phyloP scores from a whole-genome alignment of 2,888 invertebrate species.

The Cheiracanthium punctorium region DNA sequence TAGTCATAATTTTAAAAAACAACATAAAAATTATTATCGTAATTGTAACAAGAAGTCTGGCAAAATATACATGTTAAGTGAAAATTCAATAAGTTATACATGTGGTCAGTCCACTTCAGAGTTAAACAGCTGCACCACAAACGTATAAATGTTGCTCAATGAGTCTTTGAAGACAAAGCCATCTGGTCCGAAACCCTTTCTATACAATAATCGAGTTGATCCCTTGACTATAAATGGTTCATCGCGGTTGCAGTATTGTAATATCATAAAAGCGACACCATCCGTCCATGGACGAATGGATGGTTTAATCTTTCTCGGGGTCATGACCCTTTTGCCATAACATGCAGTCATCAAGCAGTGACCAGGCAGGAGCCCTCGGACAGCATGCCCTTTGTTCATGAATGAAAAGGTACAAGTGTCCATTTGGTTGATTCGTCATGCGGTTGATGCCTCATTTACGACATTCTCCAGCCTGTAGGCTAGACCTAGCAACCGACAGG shows the following conservation, averaged over 20 bases:
- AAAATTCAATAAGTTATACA: background rate
- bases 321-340: slow-evolving; percentile 33
- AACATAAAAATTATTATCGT: too few species aligned
- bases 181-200: background rate
- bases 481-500: background rate
- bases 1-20: too few species aligned
- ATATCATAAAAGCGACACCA: slow-evolving; percentile 38
- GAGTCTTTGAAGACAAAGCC: slow-evolving; percentile 7
- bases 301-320: slow-evolving; percentile 60
- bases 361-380: background rate
- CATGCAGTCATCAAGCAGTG: slow-evolving; percentile 22
- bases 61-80: too few species aligned
- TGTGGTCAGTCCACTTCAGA: background rate
- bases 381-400: slow-evolving; percentile 15
- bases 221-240: slow-evolving; percentile 29
- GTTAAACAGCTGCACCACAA: slow-evolving; percentile 1
- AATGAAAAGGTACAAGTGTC: slow-evolving; percentile 30
- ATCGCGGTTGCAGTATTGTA: slow-evolving; percentile 35
- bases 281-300: slow-evolving; percentile 29
- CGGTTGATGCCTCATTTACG: background rate
- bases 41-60: too few species aligned
- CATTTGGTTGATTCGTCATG: slow-evolving; percentile 25
- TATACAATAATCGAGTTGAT: background rate
- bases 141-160: background rate
- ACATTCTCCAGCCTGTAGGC: background rate